phyloP scores from a whole-genome alignment of 2,113 vertebrate genomes.

The Panurus biarmicus region DNA sequence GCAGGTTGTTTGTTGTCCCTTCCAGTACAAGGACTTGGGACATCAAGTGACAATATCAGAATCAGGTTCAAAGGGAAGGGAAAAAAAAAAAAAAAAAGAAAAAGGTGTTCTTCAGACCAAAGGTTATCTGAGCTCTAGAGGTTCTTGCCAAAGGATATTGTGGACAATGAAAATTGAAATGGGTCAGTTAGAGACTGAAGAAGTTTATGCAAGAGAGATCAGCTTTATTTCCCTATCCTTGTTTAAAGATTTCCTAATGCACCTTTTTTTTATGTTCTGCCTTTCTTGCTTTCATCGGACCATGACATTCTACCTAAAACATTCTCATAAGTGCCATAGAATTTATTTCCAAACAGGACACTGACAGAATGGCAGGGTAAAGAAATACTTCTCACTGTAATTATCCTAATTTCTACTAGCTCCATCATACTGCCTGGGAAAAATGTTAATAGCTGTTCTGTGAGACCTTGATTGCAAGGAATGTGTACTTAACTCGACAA shows the following conservation, averaged over 20 bases:
- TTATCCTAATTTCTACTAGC: neutral
- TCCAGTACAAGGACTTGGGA: neutral
- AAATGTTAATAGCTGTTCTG: neutral
- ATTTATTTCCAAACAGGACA: neutral
- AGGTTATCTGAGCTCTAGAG: neutral
- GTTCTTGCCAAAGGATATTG: neutral
- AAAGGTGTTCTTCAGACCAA: neutral
- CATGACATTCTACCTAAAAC: neutral
- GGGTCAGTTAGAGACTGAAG: neutral
- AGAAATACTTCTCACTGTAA: neutral
- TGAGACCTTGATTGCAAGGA: neutral
- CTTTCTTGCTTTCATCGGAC: neutral
- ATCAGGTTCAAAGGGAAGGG: neutral
- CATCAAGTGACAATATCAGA: neutral
- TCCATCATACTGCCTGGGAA: neutral
- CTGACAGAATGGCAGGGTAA: neutral
- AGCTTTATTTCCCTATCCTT: constrained; percentile 18
- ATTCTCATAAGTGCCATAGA: neutral
- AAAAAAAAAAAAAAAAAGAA: neutral
- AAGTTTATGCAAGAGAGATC: neutral
- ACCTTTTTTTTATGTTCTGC: neutral
- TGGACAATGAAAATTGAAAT: neutral
- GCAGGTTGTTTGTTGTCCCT: neutral
- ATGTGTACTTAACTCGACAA: neutral
- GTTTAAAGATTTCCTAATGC: constrained; percentile 28